A percentile compares a stretch with the other conserved stretches of the same genome.
Evolutionary conservation across 2,797 vertebrate genomes (phyloP).

Genomic region (Nannoperca obscura): DNA sequence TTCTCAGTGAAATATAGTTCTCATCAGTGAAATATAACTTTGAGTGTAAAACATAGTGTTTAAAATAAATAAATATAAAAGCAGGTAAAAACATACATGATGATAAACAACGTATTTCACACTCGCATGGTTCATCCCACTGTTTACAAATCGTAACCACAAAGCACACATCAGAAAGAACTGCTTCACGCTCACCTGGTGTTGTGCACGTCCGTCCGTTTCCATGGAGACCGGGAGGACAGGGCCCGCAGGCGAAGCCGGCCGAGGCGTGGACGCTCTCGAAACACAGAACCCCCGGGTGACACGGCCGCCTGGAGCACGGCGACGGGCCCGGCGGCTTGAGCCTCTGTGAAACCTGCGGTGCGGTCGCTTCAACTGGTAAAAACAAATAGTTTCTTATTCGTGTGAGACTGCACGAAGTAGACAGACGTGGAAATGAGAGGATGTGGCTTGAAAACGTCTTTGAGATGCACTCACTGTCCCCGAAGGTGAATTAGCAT

Average conservation of each 20-base stretch:
- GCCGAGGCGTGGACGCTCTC: constrained; percentile 77
- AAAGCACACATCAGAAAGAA: background rate
- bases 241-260: constrained; percentile 84
- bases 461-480: background rate
- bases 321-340: constrained; percentile 29
- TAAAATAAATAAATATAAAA: background rate
- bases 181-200: constrained; percentile 62
- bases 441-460: background rate
- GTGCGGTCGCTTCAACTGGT: background rate
- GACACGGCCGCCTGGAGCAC: constrained; percentile 79
- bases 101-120: background rate
- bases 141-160: background rate
- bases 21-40: background rate
- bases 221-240: constrained; percentile 81
- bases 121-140: background rate
- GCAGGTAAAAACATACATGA: background rate
- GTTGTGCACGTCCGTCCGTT: constrained; percentile 80
- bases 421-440: background rate
- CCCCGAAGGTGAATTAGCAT: background rate
- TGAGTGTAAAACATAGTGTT: background rate
- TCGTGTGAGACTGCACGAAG: background rate
- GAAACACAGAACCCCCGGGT: constrained; percentile 85
- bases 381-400: background rate
- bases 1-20: background rate
- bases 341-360: constrained; percentile 40